These are phyloP conservation scores for Pollicipes pollicipes DNA, from an alignment of 1,140 invertebrate species.

Conservation along the genomic window DNA sequence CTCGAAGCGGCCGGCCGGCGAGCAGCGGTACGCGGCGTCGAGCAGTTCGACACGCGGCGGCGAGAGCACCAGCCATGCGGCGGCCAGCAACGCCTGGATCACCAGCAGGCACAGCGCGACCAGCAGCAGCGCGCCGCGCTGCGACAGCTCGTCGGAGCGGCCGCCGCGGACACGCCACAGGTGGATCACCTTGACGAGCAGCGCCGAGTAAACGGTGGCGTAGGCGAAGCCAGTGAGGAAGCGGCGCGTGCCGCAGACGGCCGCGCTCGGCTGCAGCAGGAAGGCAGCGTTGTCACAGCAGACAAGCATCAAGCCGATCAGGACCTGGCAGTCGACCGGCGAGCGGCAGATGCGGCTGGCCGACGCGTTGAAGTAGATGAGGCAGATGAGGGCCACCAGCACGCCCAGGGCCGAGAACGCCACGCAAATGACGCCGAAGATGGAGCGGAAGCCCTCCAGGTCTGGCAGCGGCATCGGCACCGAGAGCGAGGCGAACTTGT, in stretches of 20 bases:
- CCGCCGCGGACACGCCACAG: slow-evolving; percentile 22
- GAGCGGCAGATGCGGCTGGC: slow-evolving; percentile 30
- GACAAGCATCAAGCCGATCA: slow-evolving; percentile 30
- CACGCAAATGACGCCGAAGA: slow-evolving; percentile 27
- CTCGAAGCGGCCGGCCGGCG: slow-evolving; percentile 26
- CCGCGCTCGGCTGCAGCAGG: slow-evolving; percentile 28
- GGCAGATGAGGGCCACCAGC: slow-evolving; percentile 26
- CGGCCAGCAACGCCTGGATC: slow-evolving; percentile 30
- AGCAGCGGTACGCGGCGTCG: slow-evolving; percentile 20
- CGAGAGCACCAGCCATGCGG: slow-evolving; percentile 30
- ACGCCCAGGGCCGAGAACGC: slow-evolving; percentile 20
- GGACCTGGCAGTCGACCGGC: slow-evolving; percentile 31
- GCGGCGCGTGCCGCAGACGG: slow-evolving; percentile 29
- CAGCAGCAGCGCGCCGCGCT: slow-evolving; percentile 28
- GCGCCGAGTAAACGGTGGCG: slow-evolving; percentile 28
- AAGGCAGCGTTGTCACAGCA: slow-evolving; percentile 32
- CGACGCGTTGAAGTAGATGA: slow-evolving; percentile 30
- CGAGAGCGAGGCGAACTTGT: slow-evolving; percentile 23
- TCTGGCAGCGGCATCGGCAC: slow-evolving; percentile 21
- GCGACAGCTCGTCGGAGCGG: slow-evolving; percentile 17
- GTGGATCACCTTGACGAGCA: slow-evolving; percentile 33
- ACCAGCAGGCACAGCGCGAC: slow-evolving; percentile 25
- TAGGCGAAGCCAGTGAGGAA: slow-evolving; percentile 31
- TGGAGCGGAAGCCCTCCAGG: slow-evolving; percentile 24
- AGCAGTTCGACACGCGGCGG: slow-evolving; percentile 22